Percentiles rank a stretch among this genome's conserved stretches.
Conservation (phyloP, 2,888 invertebrate genomes). For the Neocrepidodera transversa region DNA sequence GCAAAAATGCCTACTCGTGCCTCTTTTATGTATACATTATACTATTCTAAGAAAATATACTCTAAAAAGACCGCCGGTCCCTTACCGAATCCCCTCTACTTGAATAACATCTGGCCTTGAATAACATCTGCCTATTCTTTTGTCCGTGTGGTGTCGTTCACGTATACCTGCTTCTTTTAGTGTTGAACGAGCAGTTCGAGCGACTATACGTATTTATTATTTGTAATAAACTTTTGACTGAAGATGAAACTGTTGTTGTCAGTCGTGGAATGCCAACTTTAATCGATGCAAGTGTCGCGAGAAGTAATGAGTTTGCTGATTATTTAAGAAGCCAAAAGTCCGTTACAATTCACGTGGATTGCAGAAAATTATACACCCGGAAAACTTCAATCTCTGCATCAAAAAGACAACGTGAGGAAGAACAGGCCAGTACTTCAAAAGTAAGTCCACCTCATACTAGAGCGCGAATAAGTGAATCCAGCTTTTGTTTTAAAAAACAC, state of each 20-base stretch:
- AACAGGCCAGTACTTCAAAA: constrained; percentile 48
- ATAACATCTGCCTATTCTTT: no score
- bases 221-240: neutral
- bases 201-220: no score
- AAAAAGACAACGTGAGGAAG: constrained; percentile 49
- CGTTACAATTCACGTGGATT: constrained; percentile 44
- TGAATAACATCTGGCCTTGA: no score
- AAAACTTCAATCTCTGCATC: constrained; percentile 44
- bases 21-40: no score
- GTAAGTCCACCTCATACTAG: constrained; percentile 47
- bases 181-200: no score
- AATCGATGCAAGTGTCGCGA: constrained; percentile 25
- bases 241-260: constrained; percentile 25
- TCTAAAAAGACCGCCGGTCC: no score
- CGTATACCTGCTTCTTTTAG: no score
- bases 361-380: constrained; percentile 44
- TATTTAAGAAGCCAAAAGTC: constrained; percentile 25
- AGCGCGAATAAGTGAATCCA: constrained; percentile 43
- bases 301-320: constrained; percentile 26
- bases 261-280: constrained; percentile 38
- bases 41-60: no score
- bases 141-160: no score
- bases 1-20: no score
- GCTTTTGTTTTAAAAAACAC: constrained; percentile 48
- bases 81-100: no score